Evolutionary conservation across 1,140 invertebrate genomes (phyloP).

Genomic region (Zaprionus ghesquierei): DNA sequence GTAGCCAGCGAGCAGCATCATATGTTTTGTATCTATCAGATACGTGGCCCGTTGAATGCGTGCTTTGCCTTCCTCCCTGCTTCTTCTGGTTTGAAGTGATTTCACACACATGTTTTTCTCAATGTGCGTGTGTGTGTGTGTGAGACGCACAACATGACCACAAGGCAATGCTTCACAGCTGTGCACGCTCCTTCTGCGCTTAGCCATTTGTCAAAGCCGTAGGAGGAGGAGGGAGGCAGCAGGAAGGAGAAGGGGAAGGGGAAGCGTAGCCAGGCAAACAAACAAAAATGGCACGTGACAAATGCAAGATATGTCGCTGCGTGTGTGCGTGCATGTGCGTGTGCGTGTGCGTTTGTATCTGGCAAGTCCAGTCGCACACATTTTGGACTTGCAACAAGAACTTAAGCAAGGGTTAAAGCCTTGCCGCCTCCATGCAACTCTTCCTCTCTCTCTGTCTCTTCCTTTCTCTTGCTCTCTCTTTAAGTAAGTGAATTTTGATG

Average conservation of each 20-base stretch:
- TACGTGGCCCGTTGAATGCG: slow-evolving; percentile 41
- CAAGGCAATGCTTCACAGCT: slow-evolving; percentile 71
- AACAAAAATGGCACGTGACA: slow-evolving; percentile 50
- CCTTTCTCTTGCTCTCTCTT: not conserved
- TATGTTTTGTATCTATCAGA: slow-evolving; percentile 79
- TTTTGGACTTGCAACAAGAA: not conserved
- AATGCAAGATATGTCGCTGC: slow-evolving; percentile 20
- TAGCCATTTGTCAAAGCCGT: slow-evolving; percentile 59
- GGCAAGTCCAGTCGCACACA: not conserved
- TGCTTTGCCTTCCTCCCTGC: not conserved
- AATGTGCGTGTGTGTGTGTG: slow-evolving; percentile 20
- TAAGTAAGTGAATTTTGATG: slow-evolving; percentile 71
- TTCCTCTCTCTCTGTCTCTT: not conserved
- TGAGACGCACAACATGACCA: too few relatives aligned
- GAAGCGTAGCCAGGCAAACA: slow-evolving; percentile 14
- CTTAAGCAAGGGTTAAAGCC: slow-evolving; percentile 10
- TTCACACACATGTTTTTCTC: slow-evolving; percentile 70
- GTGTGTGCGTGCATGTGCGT: not conserved
- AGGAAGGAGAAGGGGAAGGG: not conserved
- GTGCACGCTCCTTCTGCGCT: slow-evolving; percentile 41
- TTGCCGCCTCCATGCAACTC: not conserved
- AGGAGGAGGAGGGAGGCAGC: not conserved
- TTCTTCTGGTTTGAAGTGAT: slow-evolving; percentile 61
- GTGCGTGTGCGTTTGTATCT: slow-evolving; percentile 4
- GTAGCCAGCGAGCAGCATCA: slow-evolving; percentile 51